A percentile compares a stretch with the other conserved stretches of the same genome.
These are phyloP conservation scores for Rhinophrynus dorsalis DNA, from an alignment of 2,797 vertebrate genomes.

Conservation along the genomic window DNA sequence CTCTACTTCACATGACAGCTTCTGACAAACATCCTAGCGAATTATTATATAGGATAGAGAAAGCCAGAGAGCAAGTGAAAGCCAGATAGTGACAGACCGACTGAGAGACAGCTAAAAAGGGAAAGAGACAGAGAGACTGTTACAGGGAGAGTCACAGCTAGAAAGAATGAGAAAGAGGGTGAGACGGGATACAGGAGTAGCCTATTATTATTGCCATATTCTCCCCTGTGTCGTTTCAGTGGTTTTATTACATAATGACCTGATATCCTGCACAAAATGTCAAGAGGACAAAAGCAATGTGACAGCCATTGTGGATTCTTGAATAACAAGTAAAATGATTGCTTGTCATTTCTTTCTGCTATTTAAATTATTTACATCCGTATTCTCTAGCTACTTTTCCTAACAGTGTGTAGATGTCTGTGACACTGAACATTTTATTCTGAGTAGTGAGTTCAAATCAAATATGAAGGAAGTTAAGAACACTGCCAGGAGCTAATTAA, in stretches of 20 bases:
- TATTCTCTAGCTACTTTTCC: neutral
- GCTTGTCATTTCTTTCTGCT: neutral
- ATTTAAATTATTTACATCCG: neutral
- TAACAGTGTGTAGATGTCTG: neutral
- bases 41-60: too few relatives aligned
- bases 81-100: too few relatives aligned
- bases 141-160: too few relatives aligned
- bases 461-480: neutral
- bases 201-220: constrained; percentile 9
- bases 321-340: neutral
- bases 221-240: neutral
- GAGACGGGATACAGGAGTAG: too few relatives aligned
- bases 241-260: constrained; percentile 2
- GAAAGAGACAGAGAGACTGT: too few relatives aligned
- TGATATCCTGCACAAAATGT: neutral
- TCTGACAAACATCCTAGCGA: too few relatives aligned
- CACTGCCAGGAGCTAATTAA: neutral
- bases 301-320: neutral
- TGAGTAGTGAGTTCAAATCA: neutral
- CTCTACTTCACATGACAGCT: too few relatives aligned
- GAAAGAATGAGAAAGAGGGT: too few relatives aligned
- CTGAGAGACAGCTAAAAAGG: too few relatives aligned
- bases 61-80: too few relatives aligned
- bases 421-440: neutral
- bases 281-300: neutral